Evolutionary conservation across 2,797 vertebrate genomes (phyloP).

Genomic region (Rhinichthys osculus): DNA sequence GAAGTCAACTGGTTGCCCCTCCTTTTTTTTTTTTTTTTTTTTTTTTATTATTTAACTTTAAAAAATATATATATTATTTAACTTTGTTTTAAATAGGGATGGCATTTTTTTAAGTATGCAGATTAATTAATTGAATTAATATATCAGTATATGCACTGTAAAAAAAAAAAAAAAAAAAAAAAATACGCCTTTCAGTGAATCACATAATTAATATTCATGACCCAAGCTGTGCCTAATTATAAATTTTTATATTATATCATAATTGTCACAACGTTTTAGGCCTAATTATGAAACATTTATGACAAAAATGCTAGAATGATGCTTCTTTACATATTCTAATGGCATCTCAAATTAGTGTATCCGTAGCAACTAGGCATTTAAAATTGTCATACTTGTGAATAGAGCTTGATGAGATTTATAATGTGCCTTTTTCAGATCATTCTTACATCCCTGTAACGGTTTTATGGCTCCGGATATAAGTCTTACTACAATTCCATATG

Average conservation of each 20-base stretch:
- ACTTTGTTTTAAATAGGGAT: too few relatives aligned
- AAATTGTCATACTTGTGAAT: background rate
- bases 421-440: constrained; percentile 9
- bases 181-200: background rate
- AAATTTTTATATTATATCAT: background rate
- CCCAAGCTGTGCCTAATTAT: background rate
- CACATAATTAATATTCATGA: constrained; percentile 13
- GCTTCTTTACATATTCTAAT: background rate
- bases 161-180: background rate
- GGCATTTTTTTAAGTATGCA: background rate
- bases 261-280: background rate
- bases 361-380: background rate
- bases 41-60: too few relatives aligned
- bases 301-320: background rate
- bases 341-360: background rate
- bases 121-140: background rate
- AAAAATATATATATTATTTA: too few relatives aligned
- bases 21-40: too few relatives aligned
- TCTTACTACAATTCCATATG: background rate
- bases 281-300: background rate
- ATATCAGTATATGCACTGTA: background rate
- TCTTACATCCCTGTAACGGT: background rate
- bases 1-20: too few relatives aligned
- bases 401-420: background rate
- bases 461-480: background rate